Percentiles rank a stretch among this genome's conserved stretches.
phyloP scores from a whole-genome alignment of 1,140 invertebrate species.

The Vanessa atalanta region DNA sequence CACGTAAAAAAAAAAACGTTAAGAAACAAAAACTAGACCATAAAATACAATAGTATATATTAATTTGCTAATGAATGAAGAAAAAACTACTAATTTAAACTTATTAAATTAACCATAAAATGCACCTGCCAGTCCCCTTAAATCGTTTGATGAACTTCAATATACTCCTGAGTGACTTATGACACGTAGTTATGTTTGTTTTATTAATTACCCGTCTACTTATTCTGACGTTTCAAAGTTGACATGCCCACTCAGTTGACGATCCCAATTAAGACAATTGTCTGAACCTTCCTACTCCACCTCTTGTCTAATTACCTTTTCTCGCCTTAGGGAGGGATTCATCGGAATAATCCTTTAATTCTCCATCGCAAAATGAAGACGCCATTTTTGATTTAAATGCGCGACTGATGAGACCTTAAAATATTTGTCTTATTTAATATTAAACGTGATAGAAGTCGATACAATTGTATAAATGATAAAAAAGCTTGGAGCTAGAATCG shows the following conservation, averaged over 20 bases:
- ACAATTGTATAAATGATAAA: too few species aligned
- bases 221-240: background rate
- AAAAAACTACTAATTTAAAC: too few species aligned
- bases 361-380: background rate
- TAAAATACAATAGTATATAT: too few species aligned
- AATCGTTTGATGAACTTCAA: background rate
- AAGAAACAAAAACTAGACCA: too few species aligned
- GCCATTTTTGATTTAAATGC: background rate
- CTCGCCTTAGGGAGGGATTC: background rate
- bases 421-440: background rate
- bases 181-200: background rate
- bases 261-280: too few species aligned
- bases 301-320: background rate
- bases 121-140: background rate
- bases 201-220: background rate
- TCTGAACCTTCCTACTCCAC: too few species aligned
- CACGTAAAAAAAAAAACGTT: background rate
- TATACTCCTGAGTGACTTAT: background rate
- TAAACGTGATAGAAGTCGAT: too few species aligned
- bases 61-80: too few species aligned
- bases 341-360: slow-evolving; percentile 7
- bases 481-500: too few species aligned
- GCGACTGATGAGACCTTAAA: background rate
- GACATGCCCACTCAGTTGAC: too few species aligned
- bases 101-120: too few species aligned